Conservation (phyloP, 2,797 vertebrate species). For the Lithobates sylvaticus region DNA sequence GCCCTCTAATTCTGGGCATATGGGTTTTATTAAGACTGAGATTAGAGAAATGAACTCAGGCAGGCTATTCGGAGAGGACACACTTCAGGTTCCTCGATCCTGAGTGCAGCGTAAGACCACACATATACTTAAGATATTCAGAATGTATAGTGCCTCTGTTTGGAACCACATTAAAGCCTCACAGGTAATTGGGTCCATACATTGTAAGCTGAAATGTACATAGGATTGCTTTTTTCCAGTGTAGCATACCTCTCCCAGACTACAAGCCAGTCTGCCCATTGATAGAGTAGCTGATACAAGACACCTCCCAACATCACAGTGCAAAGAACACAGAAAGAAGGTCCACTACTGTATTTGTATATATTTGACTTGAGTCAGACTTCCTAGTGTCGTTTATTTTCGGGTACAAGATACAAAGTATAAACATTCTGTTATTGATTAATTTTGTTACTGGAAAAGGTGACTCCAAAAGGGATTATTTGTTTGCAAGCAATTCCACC, state of each 20-base stretch:
- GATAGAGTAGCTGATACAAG: background rate
- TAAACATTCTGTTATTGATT: too few species aligned
- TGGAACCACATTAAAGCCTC: conserved; percentile 13
- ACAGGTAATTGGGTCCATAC: conserved; percentile 33
- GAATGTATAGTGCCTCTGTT: conserved; percentile 36
- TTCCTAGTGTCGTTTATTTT: too few species aligned
- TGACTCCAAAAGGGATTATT: too few species aligned
- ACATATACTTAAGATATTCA: conserved; percentile 21
- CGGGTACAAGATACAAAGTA: too few species aligned
- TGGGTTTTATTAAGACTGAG: conserved; percentile 58
- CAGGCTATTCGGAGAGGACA: conserved; percentile 28
- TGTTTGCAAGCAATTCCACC: too few species aligned
- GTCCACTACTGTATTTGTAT: too few species aligned
- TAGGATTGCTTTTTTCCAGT: background rate
- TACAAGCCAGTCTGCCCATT: background rate
- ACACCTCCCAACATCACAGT: background rate
- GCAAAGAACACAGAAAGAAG: background rate
- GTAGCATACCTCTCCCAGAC: background rate
- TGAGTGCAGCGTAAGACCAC: conserved; percentile 29
- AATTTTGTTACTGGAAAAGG: too few species aligned
- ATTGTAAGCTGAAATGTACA: background rate
- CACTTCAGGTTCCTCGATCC: conserved; percentile 31
- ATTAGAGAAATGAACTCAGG: conserved; percentile 56
- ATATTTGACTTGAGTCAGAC: too few species aligned
- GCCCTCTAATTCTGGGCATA: conserved; percentile 58